Percentiles rank a stretch among this genome's conserved stretches.
Conservation (phyloP, 2,797 vertebrate genomes). For the Geotrypetes seraphini region DNA sequence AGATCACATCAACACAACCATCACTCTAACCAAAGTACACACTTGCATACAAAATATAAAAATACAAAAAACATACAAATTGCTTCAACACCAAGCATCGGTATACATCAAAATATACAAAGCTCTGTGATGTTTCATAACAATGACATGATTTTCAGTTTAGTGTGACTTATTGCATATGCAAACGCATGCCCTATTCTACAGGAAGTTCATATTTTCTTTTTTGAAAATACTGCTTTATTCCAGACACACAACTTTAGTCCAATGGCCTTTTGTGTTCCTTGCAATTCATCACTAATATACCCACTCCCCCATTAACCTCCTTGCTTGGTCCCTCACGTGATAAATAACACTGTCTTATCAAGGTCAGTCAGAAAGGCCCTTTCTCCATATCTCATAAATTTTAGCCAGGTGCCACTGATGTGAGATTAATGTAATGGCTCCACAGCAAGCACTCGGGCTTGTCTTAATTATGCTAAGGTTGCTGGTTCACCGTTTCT, state of each 20-base stretch:
- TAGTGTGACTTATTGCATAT: no score
- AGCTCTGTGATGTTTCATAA: no score
- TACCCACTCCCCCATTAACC: conserved; percentile 16
- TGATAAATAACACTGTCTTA: conserved; percentile 64
- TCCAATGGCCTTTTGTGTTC: conserved; percentile 22
- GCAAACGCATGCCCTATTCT: no score
- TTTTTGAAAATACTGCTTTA: background rate
- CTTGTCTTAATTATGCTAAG: conserved; percentile 81
- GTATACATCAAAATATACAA: no score
- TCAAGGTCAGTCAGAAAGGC: conserved; percentile 65
- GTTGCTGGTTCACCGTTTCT: conserved; percentile 65
- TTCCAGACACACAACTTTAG: conserved; percentile 3
- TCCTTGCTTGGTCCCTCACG: conserved; percentile 38
- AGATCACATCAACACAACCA: no score
- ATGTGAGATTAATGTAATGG: conserved; percentile 76
- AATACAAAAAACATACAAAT: no score
- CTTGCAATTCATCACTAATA: conserved; percentile 19
- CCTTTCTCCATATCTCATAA: conserved; percentile 72
- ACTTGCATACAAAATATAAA: no score
- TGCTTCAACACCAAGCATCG: no score
- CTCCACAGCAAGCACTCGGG: conserved; percentile 61
- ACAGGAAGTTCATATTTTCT: background rate
- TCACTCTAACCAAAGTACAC: no score
- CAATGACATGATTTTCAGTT: no score
- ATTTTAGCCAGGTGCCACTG: conserved; percentile 67